A percentile compares a stretch with the other conserved stretches of the same genome.
Conservation (phyloP, 2,113 vertebrate genomes). For the Rhinoderma darwinii region DNA sequence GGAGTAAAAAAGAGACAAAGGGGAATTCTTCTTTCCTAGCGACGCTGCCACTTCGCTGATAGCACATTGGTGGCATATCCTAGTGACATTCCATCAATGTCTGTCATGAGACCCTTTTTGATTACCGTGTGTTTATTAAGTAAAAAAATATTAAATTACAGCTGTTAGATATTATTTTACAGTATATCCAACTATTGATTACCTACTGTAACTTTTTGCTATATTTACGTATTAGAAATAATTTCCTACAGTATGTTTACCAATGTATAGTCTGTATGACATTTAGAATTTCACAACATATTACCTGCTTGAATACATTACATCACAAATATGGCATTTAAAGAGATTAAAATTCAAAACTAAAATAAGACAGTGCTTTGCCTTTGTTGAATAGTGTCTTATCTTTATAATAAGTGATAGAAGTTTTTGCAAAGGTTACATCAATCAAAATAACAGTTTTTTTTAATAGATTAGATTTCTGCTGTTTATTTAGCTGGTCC, state of each 20-base stretch:
- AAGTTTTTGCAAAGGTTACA: constrained; percentile 14
- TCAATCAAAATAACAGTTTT: not conserved
- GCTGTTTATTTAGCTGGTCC: not conserved
- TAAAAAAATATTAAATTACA: too few species aligned
- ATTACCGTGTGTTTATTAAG: too few species aligned
- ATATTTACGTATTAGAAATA: not conserved
- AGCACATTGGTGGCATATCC: too few species aligned
- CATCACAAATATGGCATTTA: not conserved
- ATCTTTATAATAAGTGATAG: not conserved
- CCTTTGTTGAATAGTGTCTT: not conserved
- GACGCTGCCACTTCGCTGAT: too few species aligned
- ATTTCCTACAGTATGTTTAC: not conserved
- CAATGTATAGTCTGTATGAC: not conserved
- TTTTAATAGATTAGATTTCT: not conserved
- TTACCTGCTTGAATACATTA: not conserved
- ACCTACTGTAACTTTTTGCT: not conserved
- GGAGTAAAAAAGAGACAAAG: too few species aligned
- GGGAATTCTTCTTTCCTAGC: too few species aligned
- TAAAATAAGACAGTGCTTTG: not conserved
- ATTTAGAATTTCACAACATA: not conserved
- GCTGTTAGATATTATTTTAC: too few species aligned
- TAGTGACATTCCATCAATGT: too few species aligned
- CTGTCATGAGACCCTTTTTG: too few species aligned
- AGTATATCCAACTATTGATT: not conserved
- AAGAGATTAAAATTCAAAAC: not conserved